phyloP scores from a whole-genome alignment of 1,140 invertebrate genomes.

The Apis dorsata region DNA sequence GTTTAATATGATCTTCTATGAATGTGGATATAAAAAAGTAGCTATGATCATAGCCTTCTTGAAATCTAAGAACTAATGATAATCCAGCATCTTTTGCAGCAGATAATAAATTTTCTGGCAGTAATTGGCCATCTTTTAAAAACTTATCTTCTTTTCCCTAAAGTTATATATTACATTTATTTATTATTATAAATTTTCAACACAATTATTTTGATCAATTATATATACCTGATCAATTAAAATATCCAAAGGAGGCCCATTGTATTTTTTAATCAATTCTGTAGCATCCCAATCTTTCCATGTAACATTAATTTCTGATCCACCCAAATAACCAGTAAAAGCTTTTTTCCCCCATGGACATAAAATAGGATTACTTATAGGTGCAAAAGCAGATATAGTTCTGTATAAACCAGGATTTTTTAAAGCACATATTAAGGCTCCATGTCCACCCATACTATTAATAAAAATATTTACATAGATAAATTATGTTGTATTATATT shows the following conservation, averaged over 20 bases:
- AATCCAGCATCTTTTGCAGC: conserved; percentile 86
- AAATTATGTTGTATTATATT: no score
- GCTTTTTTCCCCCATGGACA: conserved; percentile 95
- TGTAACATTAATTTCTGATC: conserved; percentile 80
- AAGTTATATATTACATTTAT: conserved; percentile 62
- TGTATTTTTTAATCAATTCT: conserved; percentile 90
- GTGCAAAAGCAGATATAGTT: conserved; percentile 97
- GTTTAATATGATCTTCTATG: conserved; percentile 95
- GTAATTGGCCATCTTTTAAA: conserved; percentile 87
- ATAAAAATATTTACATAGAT: conserved; percentile 38
- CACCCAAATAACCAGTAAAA: conserved; percentile 93
- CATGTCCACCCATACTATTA: conserved; percentile 97
- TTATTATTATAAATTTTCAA: not conserved
- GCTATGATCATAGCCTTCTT: conserved; percentile 96
- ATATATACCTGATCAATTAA: conserved; percentile 95
- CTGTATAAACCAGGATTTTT: conserved; percentile 95
- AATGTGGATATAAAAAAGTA: conserved; percentile 97
- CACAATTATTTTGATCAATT: not conserved
- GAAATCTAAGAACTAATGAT: conserved; percentile 87
- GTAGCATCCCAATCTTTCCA: conserved; percentile 96
- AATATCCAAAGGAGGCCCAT: conserved; percentile 91
- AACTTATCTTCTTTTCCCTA: conserved; percentile 93
- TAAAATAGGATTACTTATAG: conserved; percentile 93
- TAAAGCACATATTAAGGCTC: conserved; percentile 94
- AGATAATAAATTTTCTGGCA: conserved; percentile 91